phyloP scores from a whole-genome alignment of 2,113 vertebrate genomes.

The Sturnus vulgaris region DNA sequence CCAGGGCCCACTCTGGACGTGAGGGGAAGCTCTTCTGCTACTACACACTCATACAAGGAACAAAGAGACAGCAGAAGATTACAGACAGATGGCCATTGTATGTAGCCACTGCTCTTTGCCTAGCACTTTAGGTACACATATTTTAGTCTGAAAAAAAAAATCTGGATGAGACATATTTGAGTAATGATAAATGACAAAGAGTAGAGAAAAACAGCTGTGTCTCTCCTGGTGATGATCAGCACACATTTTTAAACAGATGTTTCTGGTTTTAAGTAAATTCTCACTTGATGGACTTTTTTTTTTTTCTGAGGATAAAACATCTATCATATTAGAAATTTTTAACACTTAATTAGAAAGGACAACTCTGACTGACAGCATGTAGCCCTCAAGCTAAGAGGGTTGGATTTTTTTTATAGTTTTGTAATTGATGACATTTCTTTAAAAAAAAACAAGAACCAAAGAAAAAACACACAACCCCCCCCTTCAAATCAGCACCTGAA shows the following conservation, averaged over 20 bases:
- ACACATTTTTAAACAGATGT: constrained; percentile 57
- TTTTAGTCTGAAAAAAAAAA: neutral
- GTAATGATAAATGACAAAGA: constrained; percentile 51
- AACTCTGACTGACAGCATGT: neutral
- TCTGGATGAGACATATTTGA: constrained; percentile 5
- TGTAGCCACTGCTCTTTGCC: neutral
- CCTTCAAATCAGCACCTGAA: neutral
- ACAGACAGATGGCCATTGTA: neutral
- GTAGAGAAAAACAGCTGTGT: constrained; percentile 44
- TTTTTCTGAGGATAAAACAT: neutral
- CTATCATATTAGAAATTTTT: neutral
- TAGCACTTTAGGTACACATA: neutral
- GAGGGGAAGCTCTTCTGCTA: neutral
- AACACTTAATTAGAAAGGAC: neutral
- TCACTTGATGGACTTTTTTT: neutral
- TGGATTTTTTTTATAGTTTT: neutral
- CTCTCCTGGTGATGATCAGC: constrained; percentile 44
- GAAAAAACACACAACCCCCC: neutral
- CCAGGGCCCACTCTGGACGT: neutral
- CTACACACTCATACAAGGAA: neutral
- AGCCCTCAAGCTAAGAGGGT: neutral
- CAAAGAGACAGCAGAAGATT: rapidly evolving
- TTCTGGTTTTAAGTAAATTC: constrained; percentile 53
- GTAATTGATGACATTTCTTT: neutral
- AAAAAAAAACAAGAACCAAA: neutral